These are phyloP conservation scores for Bombus difficillimus DNA, from an alignment of 1,140 invertebrate species.

Conservation along the genomic window DNA sequence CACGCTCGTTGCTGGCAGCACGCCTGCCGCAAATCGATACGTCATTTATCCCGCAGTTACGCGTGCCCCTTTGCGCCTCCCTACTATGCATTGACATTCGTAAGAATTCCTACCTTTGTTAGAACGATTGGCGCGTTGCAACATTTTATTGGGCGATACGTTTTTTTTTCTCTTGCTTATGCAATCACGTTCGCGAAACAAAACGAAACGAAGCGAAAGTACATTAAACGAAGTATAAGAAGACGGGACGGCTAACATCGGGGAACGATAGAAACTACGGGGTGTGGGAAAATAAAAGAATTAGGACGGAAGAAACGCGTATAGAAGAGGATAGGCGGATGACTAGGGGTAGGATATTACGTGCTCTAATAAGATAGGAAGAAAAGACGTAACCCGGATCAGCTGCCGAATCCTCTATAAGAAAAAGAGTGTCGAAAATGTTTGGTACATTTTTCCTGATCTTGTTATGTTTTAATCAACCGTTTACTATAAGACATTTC, in stretches of 20 bases:
- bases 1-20: not conserved
- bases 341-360: conserved; percentile 7
- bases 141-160: conserved; percentile 80
- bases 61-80: not conserved
- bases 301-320: not conserved
- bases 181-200: conserved; percentile 75
- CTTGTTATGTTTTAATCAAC: not conserved
- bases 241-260: not conserved
- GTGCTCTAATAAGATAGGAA: conserved; percentile 13
- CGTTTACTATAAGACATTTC: not conserved
- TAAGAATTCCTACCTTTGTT: conserved; percentile 80
- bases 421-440: not conserved
- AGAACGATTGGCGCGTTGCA: conserved; percentile 80
- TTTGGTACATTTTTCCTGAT: not conserved
- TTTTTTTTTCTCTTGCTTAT: conserved; percentile 73
- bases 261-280: not conserved
- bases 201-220: conserved; percentile 30
- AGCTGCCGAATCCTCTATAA: not conserved
- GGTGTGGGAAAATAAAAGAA: conserved; percentile 42
- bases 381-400: not conserved
- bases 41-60: conserved; percentile 29
- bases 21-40: conserved; percentile 32
- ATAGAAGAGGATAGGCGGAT: not conserved
- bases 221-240: conserved; percentile 41
- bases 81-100: conserved; percentile 63